phyloP scores from a whole-genome alignment of 2,888 invertebrate genomes.

The Heliconius sara region DNA sequence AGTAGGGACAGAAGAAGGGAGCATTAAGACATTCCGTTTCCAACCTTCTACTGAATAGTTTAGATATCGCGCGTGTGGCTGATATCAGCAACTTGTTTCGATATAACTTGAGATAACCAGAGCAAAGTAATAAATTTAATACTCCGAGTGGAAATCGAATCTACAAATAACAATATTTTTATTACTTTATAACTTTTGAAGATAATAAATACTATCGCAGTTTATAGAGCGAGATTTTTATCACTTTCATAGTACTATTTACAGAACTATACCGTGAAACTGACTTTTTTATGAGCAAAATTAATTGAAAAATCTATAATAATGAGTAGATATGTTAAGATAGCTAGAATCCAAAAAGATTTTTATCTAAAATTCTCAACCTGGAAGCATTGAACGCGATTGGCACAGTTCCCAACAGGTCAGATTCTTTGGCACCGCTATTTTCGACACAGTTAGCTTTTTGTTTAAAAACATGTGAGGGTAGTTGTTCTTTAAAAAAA shows the following conservation, averaged over 20 bases:
- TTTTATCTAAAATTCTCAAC: slow-evolving; percentile 15
- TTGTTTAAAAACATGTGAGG: slow-evolving; percentile 36
- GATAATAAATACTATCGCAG: neutral
- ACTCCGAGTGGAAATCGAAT: too few relatives aligned
- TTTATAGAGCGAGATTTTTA: neutral
- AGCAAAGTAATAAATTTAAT: too few relatives aligned
- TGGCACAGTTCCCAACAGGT: slow-evolving; percentile 44
- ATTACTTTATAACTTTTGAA: neutral
- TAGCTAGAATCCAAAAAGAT: slow-evolving; percentile 9
- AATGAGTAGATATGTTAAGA: neutral
- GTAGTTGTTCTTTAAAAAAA: slow-evolving; percentile 28
- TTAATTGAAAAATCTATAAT: slow-evolving; percentile 1
- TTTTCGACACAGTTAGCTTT: slow-evolving; percentile 36
- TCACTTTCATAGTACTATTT: neutral
- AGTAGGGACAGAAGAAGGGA: too few relatives aligned
- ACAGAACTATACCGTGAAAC: neutral
- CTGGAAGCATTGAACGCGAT: slow-evolving; percentile 31
- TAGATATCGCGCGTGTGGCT: too few relatives aligned
- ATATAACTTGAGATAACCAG: too few relatives aligned
- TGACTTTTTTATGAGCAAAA: neutral
- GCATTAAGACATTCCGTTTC: too few relatives aligned
- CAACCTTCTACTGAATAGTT: too few relatives aligned
- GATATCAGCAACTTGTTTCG: too few relatives aligned
- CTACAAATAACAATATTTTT: too few relatives aligned
- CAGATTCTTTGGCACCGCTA: slow-evolving; percentile 43